phyloP scores from a whole-genome alignment of 2,113 vertebrate species.

The Siniperca knerii region DNA sequence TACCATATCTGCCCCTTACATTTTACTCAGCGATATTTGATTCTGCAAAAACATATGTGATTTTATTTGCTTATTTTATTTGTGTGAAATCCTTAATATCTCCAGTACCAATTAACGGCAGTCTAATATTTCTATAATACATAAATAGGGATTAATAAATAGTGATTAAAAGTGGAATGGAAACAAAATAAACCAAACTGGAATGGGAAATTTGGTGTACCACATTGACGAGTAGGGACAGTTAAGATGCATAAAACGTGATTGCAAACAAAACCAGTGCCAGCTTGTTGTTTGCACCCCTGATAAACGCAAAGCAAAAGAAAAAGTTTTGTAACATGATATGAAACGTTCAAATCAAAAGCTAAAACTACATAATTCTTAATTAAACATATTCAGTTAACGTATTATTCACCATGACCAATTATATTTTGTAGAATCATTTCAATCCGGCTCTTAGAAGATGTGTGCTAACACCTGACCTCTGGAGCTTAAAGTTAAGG shows the following conservation, averaged over 20 bases:
- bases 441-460: not conserved
- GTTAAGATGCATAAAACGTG: not conserved
- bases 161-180: not conserved
- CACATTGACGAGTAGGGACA: not conserved
- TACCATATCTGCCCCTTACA: not conserved
- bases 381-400: not conserved
- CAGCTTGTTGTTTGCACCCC: not conserved
- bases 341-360: not conserved
- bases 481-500: not conserved
- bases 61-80: not conserved
- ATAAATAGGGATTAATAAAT: too few relatives aligned
- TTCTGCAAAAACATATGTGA: not conserved
- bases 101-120: not conserved
- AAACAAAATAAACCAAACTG: not conserved
- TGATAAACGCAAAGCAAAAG: not conserved
- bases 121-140: not conserved
- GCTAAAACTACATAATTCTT: not conserved
- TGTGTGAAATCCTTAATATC: not conserved
- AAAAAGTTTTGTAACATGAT: too few relatives aligned
- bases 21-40: not conserved
- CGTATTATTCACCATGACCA: not conserved
- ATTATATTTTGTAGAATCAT: not conserved
- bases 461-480: not conserved
- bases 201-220: not conserved
- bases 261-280: not conserved